Conservation (phyloP, 2,797 vertebrate species). For the Myotis myotis region DNA sequence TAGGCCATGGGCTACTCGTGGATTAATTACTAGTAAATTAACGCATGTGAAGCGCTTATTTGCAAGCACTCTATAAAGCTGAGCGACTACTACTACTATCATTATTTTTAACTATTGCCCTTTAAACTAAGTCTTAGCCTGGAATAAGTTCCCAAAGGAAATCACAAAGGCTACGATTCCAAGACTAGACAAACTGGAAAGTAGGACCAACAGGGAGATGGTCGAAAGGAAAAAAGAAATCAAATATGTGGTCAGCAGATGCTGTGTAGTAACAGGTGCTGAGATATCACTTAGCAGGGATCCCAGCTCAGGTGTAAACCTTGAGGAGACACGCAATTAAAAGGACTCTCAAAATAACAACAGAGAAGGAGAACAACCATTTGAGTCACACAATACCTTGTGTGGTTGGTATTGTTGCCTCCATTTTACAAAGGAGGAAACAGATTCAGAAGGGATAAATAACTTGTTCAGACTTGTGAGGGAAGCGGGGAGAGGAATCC, state of each 20-base stretch:
- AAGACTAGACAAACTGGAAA: neutral
- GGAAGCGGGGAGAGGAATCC: neutral
- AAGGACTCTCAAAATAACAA: neutral
- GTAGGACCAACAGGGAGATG: neutral
- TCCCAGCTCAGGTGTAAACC: neutral
- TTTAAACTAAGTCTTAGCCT: conserved; percentile 49
- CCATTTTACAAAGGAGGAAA: conserved; percentile 14
- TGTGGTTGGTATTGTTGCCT: neutral
- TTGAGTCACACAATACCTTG: neutral
- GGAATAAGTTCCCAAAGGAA: conserved; percentile 1
- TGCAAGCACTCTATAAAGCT: conserved; percentile 12
- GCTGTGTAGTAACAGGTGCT: neutral
- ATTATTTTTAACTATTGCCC: neutral
- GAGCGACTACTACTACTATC: neutral
- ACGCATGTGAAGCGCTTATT: neutral
- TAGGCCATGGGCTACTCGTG: neutral
- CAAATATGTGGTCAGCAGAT: neutral
- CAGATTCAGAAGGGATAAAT: neutral
- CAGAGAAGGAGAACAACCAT: neutral
- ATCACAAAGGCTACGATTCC: neutral
- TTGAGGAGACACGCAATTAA: neutral
- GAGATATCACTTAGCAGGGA: neutral
- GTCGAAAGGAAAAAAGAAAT: neutral
- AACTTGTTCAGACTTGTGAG: neutral
- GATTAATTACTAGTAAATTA: neutral